These are phyloP conservation scores for Allacma fusca DNA, from an alignment of 2,888 invertebrate species.

Conservation along the genomic window DNA sequence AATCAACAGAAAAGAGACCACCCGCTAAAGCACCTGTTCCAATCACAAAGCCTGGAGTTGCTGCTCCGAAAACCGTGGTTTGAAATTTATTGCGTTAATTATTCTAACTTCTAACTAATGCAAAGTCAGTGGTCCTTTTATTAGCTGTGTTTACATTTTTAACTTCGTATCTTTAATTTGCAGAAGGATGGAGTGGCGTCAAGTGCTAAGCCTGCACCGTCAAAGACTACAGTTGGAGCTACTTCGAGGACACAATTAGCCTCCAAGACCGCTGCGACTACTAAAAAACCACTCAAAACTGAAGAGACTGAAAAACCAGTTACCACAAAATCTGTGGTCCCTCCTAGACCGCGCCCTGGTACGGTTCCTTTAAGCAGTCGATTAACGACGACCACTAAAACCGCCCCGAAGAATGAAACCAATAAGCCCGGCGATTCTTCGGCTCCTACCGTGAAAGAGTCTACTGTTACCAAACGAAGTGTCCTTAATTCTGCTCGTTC, in stretches of 20 bases:
- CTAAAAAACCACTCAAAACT: constrained; percentile 69
- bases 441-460: neutral
- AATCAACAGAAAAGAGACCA: neutral
- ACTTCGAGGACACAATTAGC: constrained; percentile 55
- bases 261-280: constrained; percentile 61
- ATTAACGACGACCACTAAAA: constrained; percentile 1
- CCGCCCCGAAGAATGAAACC: neutral
- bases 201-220: neutral
- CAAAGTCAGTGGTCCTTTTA: no score
- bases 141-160: neutral
- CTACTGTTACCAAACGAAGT: neutral
- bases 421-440: constrained; percentile 16
- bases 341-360: constrained; percentile 53
- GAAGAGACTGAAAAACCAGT: constrained; percentile 65
- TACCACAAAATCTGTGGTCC: constrained; percentile 48
- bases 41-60: neutral
- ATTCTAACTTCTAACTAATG: neutral
- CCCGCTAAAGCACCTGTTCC: neutral
- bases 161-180: neutral
- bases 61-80: neutral
- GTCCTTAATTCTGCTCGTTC: constrained; percentile 11
- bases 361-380: constrained; percentile 30
- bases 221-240: constrained; percentile 37
- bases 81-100: neutral
- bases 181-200: neutral